Conservation (phyloP, 2,797 vertebrate genomes). For the Artibeus jamaicensis region DNA sequence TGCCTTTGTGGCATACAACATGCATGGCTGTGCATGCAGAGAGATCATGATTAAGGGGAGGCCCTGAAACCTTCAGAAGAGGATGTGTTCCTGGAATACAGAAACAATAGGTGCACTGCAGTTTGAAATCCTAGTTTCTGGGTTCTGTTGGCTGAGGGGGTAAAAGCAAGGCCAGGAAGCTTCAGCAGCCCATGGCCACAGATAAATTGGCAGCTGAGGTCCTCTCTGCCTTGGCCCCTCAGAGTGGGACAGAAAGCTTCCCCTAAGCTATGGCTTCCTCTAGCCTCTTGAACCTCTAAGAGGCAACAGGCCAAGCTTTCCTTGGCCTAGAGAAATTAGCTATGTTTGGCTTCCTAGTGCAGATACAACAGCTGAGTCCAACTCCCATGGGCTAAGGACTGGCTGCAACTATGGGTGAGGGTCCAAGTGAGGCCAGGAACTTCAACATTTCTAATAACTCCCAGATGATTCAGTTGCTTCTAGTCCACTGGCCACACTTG, state of each 20-base stretch:
- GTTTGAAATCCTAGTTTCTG: conserved; percentile 1
- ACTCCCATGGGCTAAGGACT: background rate
- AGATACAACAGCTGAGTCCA: conserved; percentile 49
- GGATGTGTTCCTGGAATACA: background rate
- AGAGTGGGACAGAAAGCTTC: conserved; percentile 15
- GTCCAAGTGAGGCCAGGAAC: background rate
- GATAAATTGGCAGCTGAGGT: conserved; percentile 15
- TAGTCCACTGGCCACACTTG: background rate
- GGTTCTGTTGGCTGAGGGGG: background rate
- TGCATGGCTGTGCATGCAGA: background rate
- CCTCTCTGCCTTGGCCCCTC: background rate
- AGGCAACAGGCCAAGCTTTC: conserved; percentile 33
- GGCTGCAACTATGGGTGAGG: background rate
- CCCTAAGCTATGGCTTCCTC: background rate
- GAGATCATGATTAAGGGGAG: background rate
- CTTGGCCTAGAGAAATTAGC: conserved; percentile 23
- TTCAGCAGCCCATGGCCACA: background rate
- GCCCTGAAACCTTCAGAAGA: background rate
- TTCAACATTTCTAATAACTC: background rate
- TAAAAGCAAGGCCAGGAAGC: background rate
- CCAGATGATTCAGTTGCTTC: background rate
- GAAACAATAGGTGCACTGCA: background rate
- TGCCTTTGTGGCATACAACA: background rate
- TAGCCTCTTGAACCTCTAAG: conserved; percentile 48
- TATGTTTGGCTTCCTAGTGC: conserved; percentile 1